Evolutionary conservation across 2,797 vertebrate genomes (phyloP), one percentile per base, ranked within the genome.

Genomic region (Borostomias antarcticus): DNA sequence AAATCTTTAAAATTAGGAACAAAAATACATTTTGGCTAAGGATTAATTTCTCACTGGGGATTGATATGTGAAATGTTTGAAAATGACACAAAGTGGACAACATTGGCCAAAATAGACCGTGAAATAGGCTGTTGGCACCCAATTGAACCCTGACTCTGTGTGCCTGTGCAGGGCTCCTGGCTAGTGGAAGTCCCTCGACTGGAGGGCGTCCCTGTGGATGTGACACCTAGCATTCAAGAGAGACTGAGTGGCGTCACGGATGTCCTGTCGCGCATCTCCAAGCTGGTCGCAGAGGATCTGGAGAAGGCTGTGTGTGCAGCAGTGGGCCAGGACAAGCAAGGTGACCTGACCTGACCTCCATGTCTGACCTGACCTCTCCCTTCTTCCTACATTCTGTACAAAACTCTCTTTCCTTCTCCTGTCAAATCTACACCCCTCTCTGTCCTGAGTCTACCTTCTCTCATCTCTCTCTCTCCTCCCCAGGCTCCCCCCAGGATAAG

Each of bases 401-500:
- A 35, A 5, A 35, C 15, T 32, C 43, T 40, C 19, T 43, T 6
- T 25, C 7, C 25, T 2, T 59, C 58, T 40, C 33, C n/a, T 19
- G 21, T 52, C 21, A 9, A n/a, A 10, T n/a, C 51, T 8, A 19
- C n/a, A n/a, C n/a, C n/a, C 48, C 2, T n/a, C 32, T 61, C 9
- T 60, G 32, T 29, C 47, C 2, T 15, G 28, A 17, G 17, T 19
- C 40, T 68, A 5, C n/a, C 4, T 45, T 9, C n/a, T 56, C 58
- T 80, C 19, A 60, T 50, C 32, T 13, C 47, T 30, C 64, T 11
- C 1, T 43, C 43, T 66, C 54, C 1, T 68, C 58, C 66, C 5
- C 63, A 93, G 92, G 79, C 19, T 94, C 91, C 68, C 91, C 93
- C 62, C 91, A 92, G 75, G 93, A 92, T 52, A 94, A 93, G 82